Base-by-base conservation (phyloP, 2,888 invertebrate genomes). In the Anticlea derivata region DNA sequence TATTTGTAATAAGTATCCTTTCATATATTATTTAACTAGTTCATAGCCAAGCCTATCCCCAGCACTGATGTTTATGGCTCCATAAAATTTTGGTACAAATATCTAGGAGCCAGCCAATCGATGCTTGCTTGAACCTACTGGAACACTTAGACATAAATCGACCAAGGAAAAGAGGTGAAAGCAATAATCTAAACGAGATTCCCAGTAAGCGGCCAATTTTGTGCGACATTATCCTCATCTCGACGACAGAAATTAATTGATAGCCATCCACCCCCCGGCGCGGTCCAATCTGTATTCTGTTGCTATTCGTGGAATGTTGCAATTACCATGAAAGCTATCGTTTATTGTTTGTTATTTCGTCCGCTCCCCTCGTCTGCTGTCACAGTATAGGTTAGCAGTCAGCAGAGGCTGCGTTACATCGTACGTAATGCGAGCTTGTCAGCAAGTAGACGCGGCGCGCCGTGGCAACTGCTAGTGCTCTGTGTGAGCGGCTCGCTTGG, bases 281-380 rank as follows among this genome's bases (percentile, higher is more conserved):
- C 30, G 43, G 7, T 6, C 27, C 29, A 27, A 46, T 50, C 38
- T 37, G 38, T 48, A 35, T 43, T 49, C 52, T 37, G 34, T 44
- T 47, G 33, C 20, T 38, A 31, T 38, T 31, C 43, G 30, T 8
- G 26, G 20, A 49, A 41, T 27, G 47, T 29, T 27, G 8, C 46
- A 31, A 60, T 60, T 55, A 60, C 44, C 49, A 52, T 58, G 41
- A 57, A 37, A 51, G 39, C 31, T 30, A 41, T 47, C 38, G 50
- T 45, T 29, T 45, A 48, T 47, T 50, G 38, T 45, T 44, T 43
- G 49, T 54, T 44, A 50, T 41, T 40, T 41, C 4, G 2, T 38
- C 3, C 3, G 10, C 23, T 20, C 34, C 33, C 23, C 33, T n/a
- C 13, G 33, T 5, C 31, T 4, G 22, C 7, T 46, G 30, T 24